Evolutionary conservation across 2,797 vertebrate species (phyloP).

Genomic region (Octomys mimax): DNA sequence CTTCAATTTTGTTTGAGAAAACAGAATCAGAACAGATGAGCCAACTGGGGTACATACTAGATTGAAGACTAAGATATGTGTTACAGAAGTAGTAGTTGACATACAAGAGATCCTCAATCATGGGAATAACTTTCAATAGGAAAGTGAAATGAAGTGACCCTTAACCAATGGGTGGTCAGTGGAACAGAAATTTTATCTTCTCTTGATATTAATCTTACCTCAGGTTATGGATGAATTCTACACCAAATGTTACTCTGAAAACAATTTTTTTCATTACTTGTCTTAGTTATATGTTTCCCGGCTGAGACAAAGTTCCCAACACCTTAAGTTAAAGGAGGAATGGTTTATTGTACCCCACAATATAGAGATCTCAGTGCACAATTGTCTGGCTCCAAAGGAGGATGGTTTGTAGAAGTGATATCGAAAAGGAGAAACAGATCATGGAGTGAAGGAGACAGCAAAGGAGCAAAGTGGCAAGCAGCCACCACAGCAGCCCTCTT

Average conservation of each 20-base stretch:
- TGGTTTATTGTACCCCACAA: neutral
- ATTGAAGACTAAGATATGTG: neutral
- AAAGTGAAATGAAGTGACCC: neutral
- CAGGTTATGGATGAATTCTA: neutral
- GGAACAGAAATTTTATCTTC: neutral
- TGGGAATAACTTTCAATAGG: neutral
- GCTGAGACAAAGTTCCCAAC: neutral
- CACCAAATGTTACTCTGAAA: neutral
- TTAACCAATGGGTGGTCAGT: neutral
- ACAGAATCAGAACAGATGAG: slow-evolving; percentile 2
- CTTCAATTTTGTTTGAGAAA: neutral
- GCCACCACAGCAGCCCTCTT: neutral
- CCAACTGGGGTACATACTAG: neutral
- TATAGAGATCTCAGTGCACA: neutral
- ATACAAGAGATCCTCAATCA: neutral
- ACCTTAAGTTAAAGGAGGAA: neutral
- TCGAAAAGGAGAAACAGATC: neutral
- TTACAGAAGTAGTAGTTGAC: neutral
- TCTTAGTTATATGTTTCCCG: neutral
- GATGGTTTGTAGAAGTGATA: neutral
- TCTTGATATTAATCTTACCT: slow-evolving; percentile 1
- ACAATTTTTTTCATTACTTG: neutral
- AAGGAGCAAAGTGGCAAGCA: neutral
- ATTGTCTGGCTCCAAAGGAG: neutral
- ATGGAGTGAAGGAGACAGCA: neutral